These are phyloP conservation scores for Scomber japonicus DNA, from an alignment of 2,113 vertebrate species.

Conservation along the genomic window DNA sequence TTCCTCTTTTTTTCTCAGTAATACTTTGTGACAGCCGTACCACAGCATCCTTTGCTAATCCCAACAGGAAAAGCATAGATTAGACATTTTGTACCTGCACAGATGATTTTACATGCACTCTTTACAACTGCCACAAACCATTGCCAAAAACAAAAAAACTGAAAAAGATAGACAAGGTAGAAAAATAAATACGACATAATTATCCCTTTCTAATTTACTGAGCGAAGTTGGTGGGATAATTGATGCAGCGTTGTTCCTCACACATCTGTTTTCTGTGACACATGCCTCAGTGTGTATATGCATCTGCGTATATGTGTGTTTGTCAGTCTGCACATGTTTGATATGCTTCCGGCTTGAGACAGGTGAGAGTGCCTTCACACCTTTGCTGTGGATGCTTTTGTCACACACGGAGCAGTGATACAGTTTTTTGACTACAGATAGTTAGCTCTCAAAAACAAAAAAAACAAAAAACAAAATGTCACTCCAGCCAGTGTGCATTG, in stretches of 20 bases:
- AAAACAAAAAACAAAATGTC: not conserved
- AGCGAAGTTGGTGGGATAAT: slow-evolving; percentile 68
- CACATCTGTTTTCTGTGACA: slow-evolving; percentile 67
- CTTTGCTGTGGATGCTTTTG: slow-evolving; percentile 42
- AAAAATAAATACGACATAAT: slow-evolving; percentile 71
- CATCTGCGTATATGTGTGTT: slow-evolving; percentile 9
- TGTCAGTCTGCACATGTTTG: not conserved
- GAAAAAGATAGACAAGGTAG: slow-evolving; percentile 48
- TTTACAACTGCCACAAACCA: slow-evolving; percentile 62
- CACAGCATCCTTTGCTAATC: slow-evolving; percentile 74
- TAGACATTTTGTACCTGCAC: slow-evolving; percentile 81
- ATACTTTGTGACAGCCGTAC: slow-evolving; percentile 79
- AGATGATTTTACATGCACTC: slow-evolving; percentile 76
- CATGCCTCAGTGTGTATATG: slow-evolving; percentile 21
- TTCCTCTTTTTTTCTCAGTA: slow-evolving; percentile 64
- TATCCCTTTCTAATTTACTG: slow-evolving; percentile 66
- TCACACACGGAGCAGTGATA: slow-evolving; percentile 27
- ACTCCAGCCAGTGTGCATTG: not conserved
- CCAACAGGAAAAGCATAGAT: slow-evolving; percentile 76
- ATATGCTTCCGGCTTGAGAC: slow-evolving; percentile 55
- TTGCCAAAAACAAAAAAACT: slow-evolving; percentile 70
- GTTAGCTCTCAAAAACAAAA: not conserved
- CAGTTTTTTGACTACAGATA: not conserved
- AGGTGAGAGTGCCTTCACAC: slow-evolving; percentile 69
- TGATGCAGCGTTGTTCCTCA: slow-evolving; percentile 65